Evolutionary conservation across 2,113 vertebrate genomes (phyloP).

Genomic region (Macroglossus sobrinus): DNA sequence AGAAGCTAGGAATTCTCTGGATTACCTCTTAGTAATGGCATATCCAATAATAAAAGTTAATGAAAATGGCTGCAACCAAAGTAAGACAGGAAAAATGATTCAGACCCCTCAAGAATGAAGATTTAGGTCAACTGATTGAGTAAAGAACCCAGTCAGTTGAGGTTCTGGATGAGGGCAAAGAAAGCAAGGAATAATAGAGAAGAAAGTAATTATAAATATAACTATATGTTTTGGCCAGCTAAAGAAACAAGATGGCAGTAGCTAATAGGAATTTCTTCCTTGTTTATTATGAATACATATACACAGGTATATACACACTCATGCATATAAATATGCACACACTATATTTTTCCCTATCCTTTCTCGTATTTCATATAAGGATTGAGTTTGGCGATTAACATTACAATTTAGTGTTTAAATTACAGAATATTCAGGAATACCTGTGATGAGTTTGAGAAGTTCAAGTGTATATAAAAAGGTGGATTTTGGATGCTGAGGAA

Average conservation of each 20-base stretch:
- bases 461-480: background rate
- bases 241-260: background rate
- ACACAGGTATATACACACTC: background rate
- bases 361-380: background rate
- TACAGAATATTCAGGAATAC: background rate
- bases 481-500: background rate
- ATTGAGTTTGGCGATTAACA: background rate
- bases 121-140: background rate
- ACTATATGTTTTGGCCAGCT: background rate
- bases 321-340: background rate
- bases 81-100: background rate
- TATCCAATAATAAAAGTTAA: background rate
- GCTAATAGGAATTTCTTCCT: background rate
- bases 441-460: background rate
- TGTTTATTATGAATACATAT: background rate
- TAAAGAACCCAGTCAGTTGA: background rate
- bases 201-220: background rate
- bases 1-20: background rate
- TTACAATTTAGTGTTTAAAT: background rate
- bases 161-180: background rate
- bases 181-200: background rate
- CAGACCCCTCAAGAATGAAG: background rate
- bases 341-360: background rate
- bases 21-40: background rate
- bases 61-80: background rate